Conservation (phyloP, 1,140 invertebrate genomes). For the Rhizoglyphus robini region DNA sequence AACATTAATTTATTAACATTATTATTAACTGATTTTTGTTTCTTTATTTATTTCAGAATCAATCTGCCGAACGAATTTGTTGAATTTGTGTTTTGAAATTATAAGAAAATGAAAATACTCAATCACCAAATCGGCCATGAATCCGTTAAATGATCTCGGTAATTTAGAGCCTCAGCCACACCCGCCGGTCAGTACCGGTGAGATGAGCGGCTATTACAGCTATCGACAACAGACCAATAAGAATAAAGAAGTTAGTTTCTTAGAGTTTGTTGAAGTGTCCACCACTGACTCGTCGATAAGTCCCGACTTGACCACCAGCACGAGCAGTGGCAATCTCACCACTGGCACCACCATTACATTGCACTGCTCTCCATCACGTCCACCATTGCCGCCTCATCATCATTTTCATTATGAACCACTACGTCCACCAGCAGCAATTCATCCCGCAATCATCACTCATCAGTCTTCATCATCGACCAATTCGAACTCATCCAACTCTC, state of each 20-base stretch:
- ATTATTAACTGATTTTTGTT: too few relatives aligned
- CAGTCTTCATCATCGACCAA: not conserved
- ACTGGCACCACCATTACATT: too few relatives aligned
- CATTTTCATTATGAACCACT: slow-evolving; percentile 15
- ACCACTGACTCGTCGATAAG: not conserved
- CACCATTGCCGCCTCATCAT: not conserved
- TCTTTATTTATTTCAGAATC: too few relatives aligned
- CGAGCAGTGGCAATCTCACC: not conserved
- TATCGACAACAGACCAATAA: not conserved
- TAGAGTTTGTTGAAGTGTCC: slow-evolving; percentile 11
- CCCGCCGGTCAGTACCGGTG: too few relatives aligned
- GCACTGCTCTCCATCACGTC: not conserved
- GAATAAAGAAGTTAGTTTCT: slow-evolving; percentile 3
- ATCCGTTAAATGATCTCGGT: too few relatives aligned
- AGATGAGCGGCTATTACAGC: not conserved
- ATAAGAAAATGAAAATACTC: too few relatives aligned
- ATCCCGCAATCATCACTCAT: not conserved
- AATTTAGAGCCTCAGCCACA: too few relatives aligned
- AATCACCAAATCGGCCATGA: too few relatives aligned
- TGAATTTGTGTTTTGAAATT: too few relatives aligned
- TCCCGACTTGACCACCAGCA: not conserved
- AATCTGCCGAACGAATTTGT: too few relatives aligned
- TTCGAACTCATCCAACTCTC: slow-evolving; percentile 3
- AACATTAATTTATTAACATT: too few relatives aligned
- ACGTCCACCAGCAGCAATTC: not conserved